Conservation (phyloP, 2,888 invertebrate species). For the Dascillus cervinus region DNA sequence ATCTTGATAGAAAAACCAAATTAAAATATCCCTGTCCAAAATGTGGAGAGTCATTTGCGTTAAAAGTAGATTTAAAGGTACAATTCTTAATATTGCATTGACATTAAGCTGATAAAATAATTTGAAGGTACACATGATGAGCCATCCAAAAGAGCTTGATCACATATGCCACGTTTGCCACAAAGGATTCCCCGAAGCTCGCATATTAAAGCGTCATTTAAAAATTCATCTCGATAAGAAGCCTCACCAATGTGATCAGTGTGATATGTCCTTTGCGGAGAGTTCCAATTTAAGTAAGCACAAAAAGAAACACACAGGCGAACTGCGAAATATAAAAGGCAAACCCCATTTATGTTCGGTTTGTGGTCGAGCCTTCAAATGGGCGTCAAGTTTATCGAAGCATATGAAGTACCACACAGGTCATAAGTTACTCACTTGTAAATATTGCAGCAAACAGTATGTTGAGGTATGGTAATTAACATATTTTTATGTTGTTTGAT, state of each 20-base stretch:
- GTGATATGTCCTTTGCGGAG: constrained; percentile 46
- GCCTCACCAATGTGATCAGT: constrained; percentile 44
- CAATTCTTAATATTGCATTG: not conserved
- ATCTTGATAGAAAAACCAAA: constrained; percentile 15
- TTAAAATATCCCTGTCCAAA: constrained; percentile 38
- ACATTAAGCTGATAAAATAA: too few species aligned
- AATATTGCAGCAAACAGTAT: constrained; percentile 44
- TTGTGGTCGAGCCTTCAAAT: constrained; percentile 45
- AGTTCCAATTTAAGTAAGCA: constrained; percentile 46
- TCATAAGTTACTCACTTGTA: constrained; percentile 42
- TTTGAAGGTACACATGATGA: constrained; percentile 39
- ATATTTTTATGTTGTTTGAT: constrained; percentile 8
- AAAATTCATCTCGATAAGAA: constrained; percentile 45
- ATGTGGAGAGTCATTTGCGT: constrained; percentile 36
- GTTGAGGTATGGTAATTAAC: constrained; percentile 36
- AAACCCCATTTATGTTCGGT: constrained; percentile 43
- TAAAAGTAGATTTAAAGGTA: constrained; percentile 41
- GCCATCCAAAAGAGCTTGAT: constrained; percentile 39
- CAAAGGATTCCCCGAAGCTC: constrained; percentile 40
- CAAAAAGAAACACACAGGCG: constrained; percentile 45
- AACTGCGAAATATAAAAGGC: constrained; percentile 41
- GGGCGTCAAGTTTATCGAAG: constrained; percentile 45
- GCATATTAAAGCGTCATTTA: constrained; percentile 41
- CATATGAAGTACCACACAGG: constrained; percentile 48
- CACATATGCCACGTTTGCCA: constrained; percentile 38